Percentiles rank a stretch among this genome's conserved stretches.
These are phyloP conservation scores for Meteorus cinctellus DNA, from an alignment of 2,888 invertebrate genomes.

Conservation along the genomic window DNA sequence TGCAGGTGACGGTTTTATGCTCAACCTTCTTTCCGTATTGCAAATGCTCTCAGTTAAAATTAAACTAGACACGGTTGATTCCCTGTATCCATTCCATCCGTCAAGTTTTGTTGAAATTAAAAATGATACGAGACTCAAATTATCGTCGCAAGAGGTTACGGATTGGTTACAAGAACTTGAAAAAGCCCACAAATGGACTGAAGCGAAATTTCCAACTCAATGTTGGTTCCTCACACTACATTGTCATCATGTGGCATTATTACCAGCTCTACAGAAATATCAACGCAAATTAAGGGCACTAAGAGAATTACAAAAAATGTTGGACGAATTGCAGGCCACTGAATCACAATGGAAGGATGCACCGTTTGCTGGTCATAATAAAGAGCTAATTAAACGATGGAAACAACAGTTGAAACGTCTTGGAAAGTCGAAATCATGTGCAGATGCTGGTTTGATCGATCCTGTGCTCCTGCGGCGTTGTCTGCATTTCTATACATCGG, in stretches of 20 bases:
- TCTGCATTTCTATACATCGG: slow-evolving; percentile 90
- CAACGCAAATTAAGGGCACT: slow-evolving; percentile 84
- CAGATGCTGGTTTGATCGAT: slow-evolving; percentile 92
- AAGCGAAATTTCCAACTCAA: slow-evolving; percentile 94
- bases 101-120: slow-evolving; percentile 82
- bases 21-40: slow-evolving; percentile 92
- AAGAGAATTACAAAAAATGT: slow-evolving; percentile 90
- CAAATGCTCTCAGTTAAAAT: slow-evolving; percentile 93
- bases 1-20: slow-evolving; percentile 96
- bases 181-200: slow-evolving; percentile 81
- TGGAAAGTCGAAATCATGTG: slow-evolving; percentile 89
- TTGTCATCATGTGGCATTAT: slow-evolving; percentile 92
- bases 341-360: slow-evolving; percentile 89
- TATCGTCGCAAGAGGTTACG: slow-evolving; percentile 86
- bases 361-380: slow-evolving; percentile 85
- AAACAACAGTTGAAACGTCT: slow-evolving; percentile 86
- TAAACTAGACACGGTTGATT: slow-evolving; percentile 91
- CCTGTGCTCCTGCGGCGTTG: slow-evolving; percentile 86
- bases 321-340: slow-evolving; percentile 87
- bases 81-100: slow-evolving; percentile 91
- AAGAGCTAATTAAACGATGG: slow-evolving; percentile 89
- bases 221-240: slow-evolving; percentile 98
- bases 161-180: slow-evolving; percentile 83
- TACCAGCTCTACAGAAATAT: slow-evolving; percentile 91
- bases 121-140: slow-evolving; percentile 88